These are phyloP conservation scores for Chironomus riparius DNA, from an alignment of 2,888 invertebrate species.

Conservation along the genomic window DNA sequence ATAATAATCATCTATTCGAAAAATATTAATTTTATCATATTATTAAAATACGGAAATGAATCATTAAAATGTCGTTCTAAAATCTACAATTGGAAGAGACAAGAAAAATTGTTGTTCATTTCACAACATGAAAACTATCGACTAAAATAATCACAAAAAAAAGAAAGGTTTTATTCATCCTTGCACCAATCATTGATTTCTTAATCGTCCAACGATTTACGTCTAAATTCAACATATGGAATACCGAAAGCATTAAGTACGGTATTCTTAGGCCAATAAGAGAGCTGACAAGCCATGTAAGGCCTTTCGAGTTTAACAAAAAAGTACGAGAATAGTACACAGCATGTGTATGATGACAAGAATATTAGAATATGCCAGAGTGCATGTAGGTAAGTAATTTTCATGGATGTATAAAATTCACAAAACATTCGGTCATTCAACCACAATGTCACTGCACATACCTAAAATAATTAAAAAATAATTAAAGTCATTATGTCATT, in stretches of 20 bases:
- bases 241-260: constrained; percentile 47
- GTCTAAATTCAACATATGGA: constrained; percentile 58
- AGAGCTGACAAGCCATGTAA: constrained; percentile 57
- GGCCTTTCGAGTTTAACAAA: constrained; percentile 64
- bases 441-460: constrained; percentile 65
- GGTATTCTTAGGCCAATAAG: constrained; percentile 71
- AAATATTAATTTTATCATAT: no score
- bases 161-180: neutral
- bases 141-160: neutral
- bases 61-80: no score
- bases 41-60: no score
- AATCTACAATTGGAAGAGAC: no score
- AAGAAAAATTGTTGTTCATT: neutral
- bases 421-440: constrained; percentile 69
- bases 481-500: no score
- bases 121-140: neutral
- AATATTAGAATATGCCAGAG: constrained; percentile 77
- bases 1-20: no score
- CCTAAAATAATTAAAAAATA: no score
- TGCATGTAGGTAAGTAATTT: constrained; percentile 75
- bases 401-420: constrained; percentile 65
- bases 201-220: neutral
- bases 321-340: constrained; percentile 72
- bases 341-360: constrained; percentile 65
- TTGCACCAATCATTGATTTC: neutral